Evolutionary conservation across 2,113 vertebrate species (phyloP).

Genomic region (Ascaphus truei): DNA sequence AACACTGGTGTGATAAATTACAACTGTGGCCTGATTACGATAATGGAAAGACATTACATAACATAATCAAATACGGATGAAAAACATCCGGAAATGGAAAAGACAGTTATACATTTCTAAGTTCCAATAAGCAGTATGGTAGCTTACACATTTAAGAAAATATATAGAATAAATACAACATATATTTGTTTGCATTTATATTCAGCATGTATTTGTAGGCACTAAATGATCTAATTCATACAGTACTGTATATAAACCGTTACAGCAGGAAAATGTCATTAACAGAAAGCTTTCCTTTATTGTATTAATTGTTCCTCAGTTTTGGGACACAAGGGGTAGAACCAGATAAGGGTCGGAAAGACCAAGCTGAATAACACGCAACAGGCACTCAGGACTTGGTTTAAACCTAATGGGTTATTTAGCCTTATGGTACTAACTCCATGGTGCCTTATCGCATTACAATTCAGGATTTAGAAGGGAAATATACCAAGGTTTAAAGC

Average conservation of each 20-base stretch:
- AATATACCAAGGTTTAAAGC: too few relatives aligned
- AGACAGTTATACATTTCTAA: not conserved
- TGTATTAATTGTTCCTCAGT: too few relatives aligned
- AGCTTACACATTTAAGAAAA: constrained; percentile 32
- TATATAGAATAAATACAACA: constrained; percentile 25
- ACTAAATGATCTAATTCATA: not conserved
- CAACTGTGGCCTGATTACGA: constrained; percentile 18
- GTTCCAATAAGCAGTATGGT: not conserved
- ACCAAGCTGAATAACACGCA: too few relatives aligned
- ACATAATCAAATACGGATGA: constrained; percentile 6
- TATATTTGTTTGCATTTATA: constrained; percentile 6
- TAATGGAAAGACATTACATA: not conserved
- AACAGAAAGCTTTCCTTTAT: not conserved
- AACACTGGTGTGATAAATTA: not conserved
- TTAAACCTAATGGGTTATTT: not conserved
- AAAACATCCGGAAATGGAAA: not conserved
- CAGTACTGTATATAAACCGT: constrained; percentile 27
- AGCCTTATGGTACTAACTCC: not conserved
- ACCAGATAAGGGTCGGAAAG: too few relatives aligned
- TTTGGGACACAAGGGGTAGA: too few relatives aligned
- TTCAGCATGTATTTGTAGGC: not conserved
- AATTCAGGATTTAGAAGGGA: too few relatives aligned
- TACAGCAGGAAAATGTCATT: constrained; percentile 15
- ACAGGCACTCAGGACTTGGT: not conserved
- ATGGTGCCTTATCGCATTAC: too few relatives aligned